Evolutionary conservation across 2,888 invertebrate genomes (phyloP).

Genomic region (Anarsia innoxiella): DNA sequence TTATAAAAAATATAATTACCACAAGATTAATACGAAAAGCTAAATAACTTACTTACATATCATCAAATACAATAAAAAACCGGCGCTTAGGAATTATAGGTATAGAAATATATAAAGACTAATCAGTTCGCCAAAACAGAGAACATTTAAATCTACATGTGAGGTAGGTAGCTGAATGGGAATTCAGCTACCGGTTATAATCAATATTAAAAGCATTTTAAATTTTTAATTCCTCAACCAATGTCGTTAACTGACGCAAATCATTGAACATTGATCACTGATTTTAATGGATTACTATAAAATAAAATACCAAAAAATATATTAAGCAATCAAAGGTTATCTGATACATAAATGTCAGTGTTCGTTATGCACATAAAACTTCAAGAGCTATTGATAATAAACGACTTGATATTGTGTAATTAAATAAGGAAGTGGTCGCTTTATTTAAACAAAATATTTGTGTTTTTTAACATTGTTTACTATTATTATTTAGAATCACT

Average conservation of each 20-base stretch:
- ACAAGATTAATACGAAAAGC: too few relatives aligned
- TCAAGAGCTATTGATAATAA: conserved; percentile 6
- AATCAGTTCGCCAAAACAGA: too few relatives aligned
- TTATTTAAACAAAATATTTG: neutral
- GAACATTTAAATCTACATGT: too few relatives aligned
- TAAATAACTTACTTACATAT: too few relatives aligned
- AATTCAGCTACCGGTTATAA: too few relatives aligned
- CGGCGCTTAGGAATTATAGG: neutral
- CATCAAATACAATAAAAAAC: too few relatives aligned
- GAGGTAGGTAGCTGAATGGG: too few relatives aligned
- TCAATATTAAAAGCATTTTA: too few relatives aligned
- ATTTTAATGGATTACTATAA: conserved; percentile 10
- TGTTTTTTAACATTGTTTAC: conserved; percentile 1
- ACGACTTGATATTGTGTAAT: conserved; percentile 3
- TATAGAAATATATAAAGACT: neutral
- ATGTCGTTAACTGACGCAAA: conserved; percentile 10
- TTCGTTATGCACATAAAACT: conserved; percentile 7
- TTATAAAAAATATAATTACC: too few relatives aligned
- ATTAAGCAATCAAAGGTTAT: conserved; percentile 13
- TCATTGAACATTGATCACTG: conserved; percentile 8
- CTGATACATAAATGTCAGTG: conserved; percentile 9
- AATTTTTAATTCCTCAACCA: conserved; percentile 15
- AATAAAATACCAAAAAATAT: conserved; percentile 5
- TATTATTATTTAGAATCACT: conserved; percentile 4
- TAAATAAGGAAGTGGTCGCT: conserved; percentile 8